phyloP scores from a whole-genome alignment of 2,888 invertebrate genomes.

The Hetaerina titia region DNA sequence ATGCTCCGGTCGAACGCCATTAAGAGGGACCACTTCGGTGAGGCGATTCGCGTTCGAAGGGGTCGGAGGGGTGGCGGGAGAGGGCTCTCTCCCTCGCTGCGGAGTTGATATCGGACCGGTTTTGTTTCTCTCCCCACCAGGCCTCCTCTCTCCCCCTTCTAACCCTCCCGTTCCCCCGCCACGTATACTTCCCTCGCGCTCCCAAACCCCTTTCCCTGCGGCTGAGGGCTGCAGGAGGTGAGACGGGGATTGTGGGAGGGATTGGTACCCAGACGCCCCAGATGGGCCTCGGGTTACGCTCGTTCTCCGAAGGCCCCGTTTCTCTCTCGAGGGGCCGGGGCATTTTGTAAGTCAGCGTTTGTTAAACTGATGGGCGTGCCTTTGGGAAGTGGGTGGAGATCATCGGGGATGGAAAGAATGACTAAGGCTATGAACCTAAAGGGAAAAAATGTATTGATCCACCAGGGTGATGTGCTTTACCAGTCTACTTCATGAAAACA shows the following conservation, averaged over 20 bases:
- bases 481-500: neutral
- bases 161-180: neutral
- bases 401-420: conserved; percentile 6
- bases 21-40: neutral
- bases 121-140: neutral
- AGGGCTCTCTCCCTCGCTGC: neutral
- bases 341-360: neutral
- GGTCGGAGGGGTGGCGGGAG: neutral
- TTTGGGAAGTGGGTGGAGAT: conserved; percentile 29
- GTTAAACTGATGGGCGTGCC: conserved; percentile 10
- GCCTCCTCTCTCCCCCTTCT: neutral
- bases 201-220: neutral
- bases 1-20: neutral
- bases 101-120: neutral
- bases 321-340: conserved; percentile 22
- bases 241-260: neutral
- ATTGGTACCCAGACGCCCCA: neutral
- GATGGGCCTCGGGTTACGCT: conserved; percentile 27
- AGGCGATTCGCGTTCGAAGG: neutral
- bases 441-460: neutral
- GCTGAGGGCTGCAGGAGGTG: neutral
- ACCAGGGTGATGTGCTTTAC: neutral
- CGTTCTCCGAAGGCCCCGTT: conserved; percentile 27
- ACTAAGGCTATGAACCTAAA: neutral
- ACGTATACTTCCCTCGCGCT: neutral